Evolutionary conservation across 2,113 vertebrate genomes (phyloP).

Genomic region (Oryzias javanicus): DNA sequence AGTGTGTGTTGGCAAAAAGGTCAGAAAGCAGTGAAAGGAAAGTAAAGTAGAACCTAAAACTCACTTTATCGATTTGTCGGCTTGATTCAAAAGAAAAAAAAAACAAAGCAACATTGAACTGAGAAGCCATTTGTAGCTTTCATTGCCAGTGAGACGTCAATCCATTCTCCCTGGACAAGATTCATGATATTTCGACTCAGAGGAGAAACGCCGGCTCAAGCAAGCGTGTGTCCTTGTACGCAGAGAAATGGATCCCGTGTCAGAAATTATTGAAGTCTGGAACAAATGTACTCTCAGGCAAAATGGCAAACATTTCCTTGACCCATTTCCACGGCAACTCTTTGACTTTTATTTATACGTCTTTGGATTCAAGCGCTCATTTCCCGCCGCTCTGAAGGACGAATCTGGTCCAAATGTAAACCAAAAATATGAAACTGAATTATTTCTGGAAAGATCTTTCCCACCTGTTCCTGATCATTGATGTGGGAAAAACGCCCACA

Average conservation of each 20-base stretch:
- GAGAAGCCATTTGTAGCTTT: constrained; percentile 62
- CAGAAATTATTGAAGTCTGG: constrained; percentile 64
- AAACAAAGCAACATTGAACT: constrained; percentile 18
- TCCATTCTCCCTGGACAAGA: constrained; percentile 59
- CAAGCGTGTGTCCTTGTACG: constrained; percentile 55
- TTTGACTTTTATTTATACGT: constrained; percentile 34
- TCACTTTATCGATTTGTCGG: constrained; percentile 69
- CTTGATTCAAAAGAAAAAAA: constrained; percentile 27
- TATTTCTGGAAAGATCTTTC: background rate
- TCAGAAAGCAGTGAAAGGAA: constrained; percentile 52
- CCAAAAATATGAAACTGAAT: no score
- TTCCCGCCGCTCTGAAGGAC: background rate
- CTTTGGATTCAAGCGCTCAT: constrained; percentile 8
- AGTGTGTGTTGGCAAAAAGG: constrained; percentile 61
- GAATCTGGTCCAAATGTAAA: no score
- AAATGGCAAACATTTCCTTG: constrained; percentile 38
- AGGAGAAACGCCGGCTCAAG: constrained; percentile 26
- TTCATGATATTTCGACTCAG: constrained; percentile 63
- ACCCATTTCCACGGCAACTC: constrained; percentile 48
- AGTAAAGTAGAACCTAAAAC: constrained; percentile 41
- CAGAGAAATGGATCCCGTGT: constrained; percentile 64
- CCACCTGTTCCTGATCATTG: constrained; percentile 2
- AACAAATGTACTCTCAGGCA: constrained; percentile 51
- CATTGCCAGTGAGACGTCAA: constrained; percentile 59
- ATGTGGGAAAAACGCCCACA: no score